Base-by-base conservation (phyloP, 2,113 vertebrate species). In the Excalfactoria chinensis region DNA sequence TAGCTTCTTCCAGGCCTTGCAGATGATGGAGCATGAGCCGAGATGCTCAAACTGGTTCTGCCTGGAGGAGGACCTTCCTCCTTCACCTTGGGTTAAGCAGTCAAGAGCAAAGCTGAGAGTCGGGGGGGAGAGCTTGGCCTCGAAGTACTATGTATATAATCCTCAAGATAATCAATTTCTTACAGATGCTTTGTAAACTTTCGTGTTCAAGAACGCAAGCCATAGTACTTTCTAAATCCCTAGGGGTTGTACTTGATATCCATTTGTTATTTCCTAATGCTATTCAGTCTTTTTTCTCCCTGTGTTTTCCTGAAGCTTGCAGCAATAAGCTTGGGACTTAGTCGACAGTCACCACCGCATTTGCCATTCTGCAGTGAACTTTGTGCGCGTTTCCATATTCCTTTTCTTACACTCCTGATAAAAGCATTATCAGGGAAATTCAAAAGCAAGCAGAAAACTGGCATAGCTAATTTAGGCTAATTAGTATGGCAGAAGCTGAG, bases 391-490 rank as follows among this genome's bases (percentile, higher is more conserved):
- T 93, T 91, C 74, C 95, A 40, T 95, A 95, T 97, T 96, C 94
- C 88, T 90, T 94, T 90, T 74, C 94, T 95, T 84, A 86, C 94
- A 22, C 82, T 41, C 86, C 96, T 20, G 86, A 97, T 97, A 97
- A 97, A 95, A 93, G 95, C 95, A 96, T 96, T 95, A 97, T 95
- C 95, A 94, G 95, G 92, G 92, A 96, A 97, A 97, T 97, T 97
- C 96, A 97, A 98, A 98, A 97, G 97, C 95, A 94, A 97, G 97
- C 98, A 98, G 97, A 97, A 98, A 97, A 98, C 94, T 94, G 97
- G 97, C 97, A 97, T 97, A 89, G 97, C 97, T 98, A 98, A 98
- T 98, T 96, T 97, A 96, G 97, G 96, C 97, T 98, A 98, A 98
- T 98, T 98, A 98, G 97, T 96, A 95, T 74, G 97, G 97, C 55